phyloP scores from a whole-genome alignment of 2,797 vertebrate genomes.

The Falco naumanni region DNA sequence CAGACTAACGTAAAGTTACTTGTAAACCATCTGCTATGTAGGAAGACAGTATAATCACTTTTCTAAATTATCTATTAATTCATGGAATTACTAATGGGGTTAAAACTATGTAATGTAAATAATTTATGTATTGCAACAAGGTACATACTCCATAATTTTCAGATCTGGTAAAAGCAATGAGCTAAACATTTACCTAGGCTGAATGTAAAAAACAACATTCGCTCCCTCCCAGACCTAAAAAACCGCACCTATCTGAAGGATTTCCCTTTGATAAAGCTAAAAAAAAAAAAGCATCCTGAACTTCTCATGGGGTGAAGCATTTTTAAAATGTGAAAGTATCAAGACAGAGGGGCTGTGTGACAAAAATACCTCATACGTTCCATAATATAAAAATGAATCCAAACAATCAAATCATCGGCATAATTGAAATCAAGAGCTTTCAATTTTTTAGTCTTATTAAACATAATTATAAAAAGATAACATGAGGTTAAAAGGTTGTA shows the following conservation, averaged over 20 bases:
- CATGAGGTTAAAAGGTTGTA: not conserved
- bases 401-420: not conserved
- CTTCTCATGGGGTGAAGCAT: not conserved
- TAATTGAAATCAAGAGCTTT: not conserved
- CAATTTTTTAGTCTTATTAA: not conserved
- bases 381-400: not conserved
- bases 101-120: not conserved
- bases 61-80: not conserved
- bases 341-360: not conserved
- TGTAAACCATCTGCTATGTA: not conserved
- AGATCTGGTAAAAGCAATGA: not conserved
- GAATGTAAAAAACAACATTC: not conserved
- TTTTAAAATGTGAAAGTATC: not conserved
- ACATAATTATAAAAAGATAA: not conserved
- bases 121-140: not conserved
- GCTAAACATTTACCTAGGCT: not conserved
- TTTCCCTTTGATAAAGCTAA: conserved; percentile 32
- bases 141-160: not conserved
- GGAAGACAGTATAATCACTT: not conserved
- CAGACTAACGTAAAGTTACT: not conserved
- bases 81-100: not conserved
- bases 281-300: conserved; percentile 26
- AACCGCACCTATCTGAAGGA: not conserved
- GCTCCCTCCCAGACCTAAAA: not conserved
- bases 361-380: not conserved